Evolutionary conservation across 2,888 invertebrate genomes (phyloP).

Genomic region (Polia nebulosa): DNA sequence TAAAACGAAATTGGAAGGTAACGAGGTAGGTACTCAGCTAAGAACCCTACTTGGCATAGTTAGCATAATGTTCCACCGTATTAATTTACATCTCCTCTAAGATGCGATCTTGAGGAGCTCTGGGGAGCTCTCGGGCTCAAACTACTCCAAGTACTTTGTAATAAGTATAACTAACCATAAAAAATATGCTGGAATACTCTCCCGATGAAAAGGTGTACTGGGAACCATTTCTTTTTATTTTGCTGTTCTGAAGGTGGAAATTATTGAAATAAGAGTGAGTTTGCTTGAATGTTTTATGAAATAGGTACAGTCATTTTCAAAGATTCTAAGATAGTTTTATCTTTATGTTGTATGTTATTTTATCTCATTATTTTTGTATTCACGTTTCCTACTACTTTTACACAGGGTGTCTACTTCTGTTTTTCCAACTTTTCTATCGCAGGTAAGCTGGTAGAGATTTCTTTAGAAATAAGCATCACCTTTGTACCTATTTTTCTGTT

Average conservation of each 20-base stretch:
- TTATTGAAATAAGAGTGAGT: slow-evolving; percentile 5
- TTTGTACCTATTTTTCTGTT: too few species aligned
- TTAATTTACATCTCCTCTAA: slow-evolving; percentile 59
- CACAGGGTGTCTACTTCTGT: too few species aligned
- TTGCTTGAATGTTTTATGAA: not conserved
- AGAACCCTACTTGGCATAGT: slow-evolving; percentile 50
- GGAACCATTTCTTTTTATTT: slow-evolving; percentile 26
- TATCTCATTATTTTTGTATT: too few species aligned
- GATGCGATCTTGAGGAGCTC: slow-evolving; percentile 49
- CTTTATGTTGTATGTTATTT: too few species aligned
- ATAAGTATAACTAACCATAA: slow-evolving; percentile 32
- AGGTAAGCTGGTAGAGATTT: too few species aligned
- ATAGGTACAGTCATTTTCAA: not conserved
- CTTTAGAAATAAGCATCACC: too few species aligned
- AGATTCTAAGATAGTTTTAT: too few species aligned
- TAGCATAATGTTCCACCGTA: slow-evolving; percentile 53
- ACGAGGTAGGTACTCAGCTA: slow-evolving; percentile 29
- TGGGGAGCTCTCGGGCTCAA: slow-evolving; percentile 38
- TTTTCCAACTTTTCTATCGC: too few species aligned
- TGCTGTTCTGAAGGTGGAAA: slow-evolving; percentile 8
- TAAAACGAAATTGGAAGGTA: slow-evolving; percentile 49
- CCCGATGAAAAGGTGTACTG: slow-evolving; percentile 19
- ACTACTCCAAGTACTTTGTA: slow-evolving; percentile 52
- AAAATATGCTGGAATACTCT: slow-evolving; percentile 31
- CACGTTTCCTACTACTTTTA: too few species aligned